Conservation (phyloP, 2,888 invertebrate genomes). For the Caenorhabditis sp. region DNA sequence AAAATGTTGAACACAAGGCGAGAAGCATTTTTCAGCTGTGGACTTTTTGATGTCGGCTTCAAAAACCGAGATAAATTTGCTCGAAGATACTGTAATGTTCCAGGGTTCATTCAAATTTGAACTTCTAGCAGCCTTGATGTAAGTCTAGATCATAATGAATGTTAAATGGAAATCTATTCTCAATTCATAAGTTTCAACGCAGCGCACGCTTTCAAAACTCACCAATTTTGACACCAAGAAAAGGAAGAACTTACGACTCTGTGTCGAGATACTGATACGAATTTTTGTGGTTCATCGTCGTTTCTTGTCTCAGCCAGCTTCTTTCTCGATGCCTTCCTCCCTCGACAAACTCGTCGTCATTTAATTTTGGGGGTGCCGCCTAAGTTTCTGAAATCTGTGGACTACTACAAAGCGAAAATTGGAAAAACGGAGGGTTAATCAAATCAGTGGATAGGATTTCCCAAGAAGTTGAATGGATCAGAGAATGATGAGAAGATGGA, state of each 20-base stretch:
- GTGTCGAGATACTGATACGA: slow-evolving; percentile 67
- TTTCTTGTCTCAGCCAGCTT: slow-evolving; percentile 20
- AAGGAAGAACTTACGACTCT: slow-evolving; percentile 62
- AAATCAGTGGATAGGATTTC: neutral
- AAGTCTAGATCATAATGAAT: too few species aligned
- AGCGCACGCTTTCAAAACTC: too few species aligned
- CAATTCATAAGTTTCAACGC: too few species aligned
- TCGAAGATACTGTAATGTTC: too few species aligned
- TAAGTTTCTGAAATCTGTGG: slow-evolving; percentile 33
- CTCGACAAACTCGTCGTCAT: slow-evolving; percentile 38
- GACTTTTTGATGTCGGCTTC: too few species aligned
- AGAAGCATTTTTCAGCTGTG: too few species aligned
- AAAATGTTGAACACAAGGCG: too few species aligned
- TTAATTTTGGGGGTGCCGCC: slow-evolving; percentile 24
- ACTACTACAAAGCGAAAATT: slow-evolving; percentile 15
- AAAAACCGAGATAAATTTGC: too few species aligned
- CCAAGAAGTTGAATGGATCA: slow-evolving; percentile 5
- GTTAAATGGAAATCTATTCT: too few species aligned
- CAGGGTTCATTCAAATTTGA: too few species aligned
- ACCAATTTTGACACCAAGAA: too few species aligned
- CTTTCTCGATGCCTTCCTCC: slow-evolving; percentile 16
- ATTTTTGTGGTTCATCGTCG: slow-evolving; percentile 53
- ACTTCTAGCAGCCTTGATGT: too few species aligned
- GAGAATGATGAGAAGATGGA: neutral
- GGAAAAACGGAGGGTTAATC: slow-evolving; percentile 15